A percentile compares a stretch with the other conserved stretches of the same genome.
Evolutionary conservation across 2,797 vertebrate species (phyloP).

Genomic region (Micromesistius poutassou): DNA sequence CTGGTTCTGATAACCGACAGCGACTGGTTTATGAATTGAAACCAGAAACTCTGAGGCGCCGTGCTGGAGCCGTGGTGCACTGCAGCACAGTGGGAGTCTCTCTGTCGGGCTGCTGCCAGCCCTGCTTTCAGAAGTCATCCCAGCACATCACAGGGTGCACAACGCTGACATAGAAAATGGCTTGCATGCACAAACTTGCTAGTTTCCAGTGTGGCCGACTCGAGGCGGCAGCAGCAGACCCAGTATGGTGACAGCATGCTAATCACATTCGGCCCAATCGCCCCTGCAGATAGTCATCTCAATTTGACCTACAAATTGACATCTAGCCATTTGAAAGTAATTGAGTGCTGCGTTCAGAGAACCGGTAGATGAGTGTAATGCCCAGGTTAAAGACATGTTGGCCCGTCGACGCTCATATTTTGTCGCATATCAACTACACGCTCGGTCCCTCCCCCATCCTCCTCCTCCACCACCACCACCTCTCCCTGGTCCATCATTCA

Average conservation of each 20-base stretch:
- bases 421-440: conserved; percentile 59
- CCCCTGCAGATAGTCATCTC: not conserved
- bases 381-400: not conserved
- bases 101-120: conserved; percentile 42
- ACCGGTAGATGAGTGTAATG: too few species aligned
- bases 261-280: not conserved
- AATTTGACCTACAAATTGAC: conserved; percentile 10
- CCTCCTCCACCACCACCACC: conserved; percentile 20
- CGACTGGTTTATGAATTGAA: not conserved
- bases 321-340: not conserved
- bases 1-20: not conserved
- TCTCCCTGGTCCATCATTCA: conserved; percentile 37
- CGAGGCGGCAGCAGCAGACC: not conserved
- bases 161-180: not conserved
- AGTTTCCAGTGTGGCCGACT: not conserved
- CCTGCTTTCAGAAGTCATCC: conserved; percentile 28
- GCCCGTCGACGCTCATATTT: conserved; percentile 18
- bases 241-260: not conserved
- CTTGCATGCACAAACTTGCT: conserved; percentile 1
- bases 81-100: conserved; percentile 74
- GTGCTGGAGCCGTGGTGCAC: conserved; percentile 66
- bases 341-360: conserved; percentile 6
- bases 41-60: not conserved
- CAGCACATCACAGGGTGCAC: conserved; percentile 18
- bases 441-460: conserved; percentile 18